Evolutionary conservation across 1,140 invertebrate species (phyloP).

Genomic region (Drosophila micromelanica): DNA sequence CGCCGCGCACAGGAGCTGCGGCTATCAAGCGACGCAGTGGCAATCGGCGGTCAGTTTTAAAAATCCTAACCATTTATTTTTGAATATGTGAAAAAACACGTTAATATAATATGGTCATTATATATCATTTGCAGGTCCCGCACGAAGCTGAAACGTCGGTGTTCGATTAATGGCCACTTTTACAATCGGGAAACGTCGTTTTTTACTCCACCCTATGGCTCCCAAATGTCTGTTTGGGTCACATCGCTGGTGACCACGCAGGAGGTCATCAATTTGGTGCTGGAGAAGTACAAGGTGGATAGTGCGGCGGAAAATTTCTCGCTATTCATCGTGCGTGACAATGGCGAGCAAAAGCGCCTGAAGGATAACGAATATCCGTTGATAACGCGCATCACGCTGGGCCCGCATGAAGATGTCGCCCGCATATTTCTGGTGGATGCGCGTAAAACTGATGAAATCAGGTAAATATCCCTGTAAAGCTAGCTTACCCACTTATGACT

Average conservation of each 20-base stretch:
- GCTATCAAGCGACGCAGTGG: slow-evolving; percentile 90
- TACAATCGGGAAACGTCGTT: slow-evolving; percentile 95
- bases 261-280: slow-evolving; percentile 93
- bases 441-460: slow-evolving; percentile 90
- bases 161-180: slow-evolving; percentile 95
- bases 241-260: slow-evolving; percentile 91
- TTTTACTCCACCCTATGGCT: slow-evolving; percentile 93
- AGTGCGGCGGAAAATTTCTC: slow-evolving; percentile 92
- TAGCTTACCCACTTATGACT: not conserved
- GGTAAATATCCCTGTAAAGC: slow-evolving; percentile 64
- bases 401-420: slow-evolving; percentile 93
- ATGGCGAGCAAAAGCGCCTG: slow-evolving; percentile 91
- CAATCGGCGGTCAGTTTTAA: slow-evolving; percentile 85
- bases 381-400: slow-evolving; percentile 90
- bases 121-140: slow-evolving; percentile 87
- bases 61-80: too few relatives aligned
- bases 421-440: slow-evolving; percentile 93
- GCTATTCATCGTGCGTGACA: slow-evolving; percentile 92
- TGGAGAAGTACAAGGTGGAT: slow-evolving; percentile 95
- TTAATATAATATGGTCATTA: not conserved
- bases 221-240: slow-evolving; percentile 94
- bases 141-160: slow-evolving; percentile 89
- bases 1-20: slow-evolving; percentile 87
- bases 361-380: slow-evolving; percentile 92
- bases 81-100: not conserved